These are phyloP conservation scores for Cosmopolites sordidus DNA, from an alignment of 2,888 invertebrate species.

Conservation along the genomic window DNA sequence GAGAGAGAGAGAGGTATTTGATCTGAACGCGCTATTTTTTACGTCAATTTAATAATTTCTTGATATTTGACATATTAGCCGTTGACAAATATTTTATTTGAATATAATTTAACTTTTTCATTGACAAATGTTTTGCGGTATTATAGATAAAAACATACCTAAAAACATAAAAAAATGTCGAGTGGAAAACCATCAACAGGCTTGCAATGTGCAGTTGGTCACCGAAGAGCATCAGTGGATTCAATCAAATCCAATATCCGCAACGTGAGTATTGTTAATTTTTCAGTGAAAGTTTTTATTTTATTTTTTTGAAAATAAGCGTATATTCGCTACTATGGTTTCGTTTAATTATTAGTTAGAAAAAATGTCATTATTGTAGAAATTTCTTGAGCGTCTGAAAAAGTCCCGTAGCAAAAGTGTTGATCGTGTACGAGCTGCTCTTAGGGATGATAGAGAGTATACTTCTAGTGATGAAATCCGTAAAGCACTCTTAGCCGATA, in stretches of 20 bases:
- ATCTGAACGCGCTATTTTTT: too few relatives aligned
- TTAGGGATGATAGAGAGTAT: conserved; percentile 24
- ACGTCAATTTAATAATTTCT: too few relatives aligned
- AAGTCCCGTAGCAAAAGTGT: conserved; percentile 30
- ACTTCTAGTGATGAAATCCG: conserved; percentile 27
- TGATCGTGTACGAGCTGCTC: conserved; percentile 31
- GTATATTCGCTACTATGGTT: too few relatives aligned
- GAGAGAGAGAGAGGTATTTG: too few relatives aligned
- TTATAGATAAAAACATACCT: too few relatives aligned
- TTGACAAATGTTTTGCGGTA: too few relatives aligned
- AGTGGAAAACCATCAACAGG: conserved; percentile 7
- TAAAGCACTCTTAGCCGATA: conserved; percentile 27
- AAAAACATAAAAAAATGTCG: conserved; percentile 12
- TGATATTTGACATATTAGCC: too few relatives aligned
- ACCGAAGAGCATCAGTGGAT: conserved; percentile 9
- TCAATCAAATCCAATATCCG: conserved; percentile 14
- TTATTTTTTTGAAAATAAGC: too few relatives aligned
- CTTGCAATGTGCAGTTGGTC: background rate
- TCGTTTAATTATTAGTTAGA: too few relatives aligned
- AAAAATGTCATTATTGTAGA: conserved; percentile 17
- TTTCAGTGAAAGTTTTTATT: too few relatives aligned
- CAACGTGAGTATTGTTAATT: conserved; percentile 10
- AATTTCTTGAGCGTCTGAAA: conserved; percentile 29
- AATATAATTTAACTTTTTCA: too few relatives aligned
- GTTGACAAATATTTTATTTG: too few relatives aligned